A percentile compares a stretch with the other conserved stretches of the same genome.
Evolutionary conservation across 2,888 invertebrate species (phyloP).

Genomic region (Lasioglossum calceatum): DNA sequence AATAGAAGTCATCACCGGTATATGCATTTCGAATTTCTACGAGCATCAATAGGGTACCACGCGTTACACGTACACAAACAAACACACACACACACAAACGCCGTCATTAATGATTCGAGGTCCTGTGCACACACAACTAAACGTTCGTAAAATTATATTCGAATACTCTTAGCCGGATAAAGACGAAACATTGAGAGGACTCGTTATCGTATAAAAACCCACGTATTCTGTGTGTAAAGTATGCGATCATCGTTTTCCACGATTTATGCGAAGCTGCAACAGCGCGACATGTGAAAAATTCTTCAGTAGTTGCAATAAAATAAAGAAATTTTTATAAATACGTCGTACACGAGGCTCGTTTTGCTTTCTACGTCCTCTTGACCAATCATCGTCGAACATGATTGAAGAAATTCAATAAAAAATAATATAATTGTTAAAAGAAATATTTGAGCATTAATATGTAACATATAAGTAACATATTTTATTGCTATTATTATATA

Average conservation of each 20-base stretch:
- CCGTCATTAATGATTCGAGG: slow-evolving; percentile 43
- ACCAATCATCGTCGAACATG: neutral
- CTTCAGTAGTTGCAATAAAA: slow-evolving; percentile 71
- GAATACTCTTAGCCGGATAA: slow-evolving; percentile 49
- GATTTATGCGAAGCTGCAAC: slow-evolving; percentile 56
- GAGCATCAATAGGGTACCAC: slow-evolving; percentile 24
- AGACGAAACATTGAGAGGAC: slow-evolving; percentile 27
- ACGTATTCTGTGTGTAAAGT: slow-evolving; percentile 54
- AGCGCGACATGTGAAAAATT: slow-evolving; percentile 57
- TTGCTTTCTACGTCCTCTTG: neutral
- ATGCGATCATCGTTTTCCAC: slow-evolving; percentile 60
- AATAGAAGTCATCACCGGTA: slow-evolving; percentile 16
- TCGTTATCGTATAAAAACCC: slow-evolving; percentile 19
- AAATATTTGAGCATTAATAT: neutral
- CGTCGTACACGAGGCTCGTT: neutral
- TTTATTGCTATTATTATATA: too few species aligned
- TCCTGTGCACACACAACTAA: slow-evolving; percentile 43
- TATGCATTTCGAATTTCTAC: slow-evolving; percentile 41
- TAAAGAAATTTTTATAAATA: slow-evolving; percentile 72
- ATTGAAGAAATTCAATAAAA: neutral
- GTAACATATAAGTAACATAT: neutral
- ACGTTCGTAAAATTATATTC: slow-evolving; percentile 50
- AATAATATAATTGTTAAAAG: neutral
- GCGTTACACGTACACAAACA: slow-evolving; percentile 26
- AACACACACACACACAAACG: neutral